These are phyloP conservation scores for Clepsis dumicolana DNA, from an alignment of 2,888 invertebrate species.

Conservation along the genomic window DNA sequence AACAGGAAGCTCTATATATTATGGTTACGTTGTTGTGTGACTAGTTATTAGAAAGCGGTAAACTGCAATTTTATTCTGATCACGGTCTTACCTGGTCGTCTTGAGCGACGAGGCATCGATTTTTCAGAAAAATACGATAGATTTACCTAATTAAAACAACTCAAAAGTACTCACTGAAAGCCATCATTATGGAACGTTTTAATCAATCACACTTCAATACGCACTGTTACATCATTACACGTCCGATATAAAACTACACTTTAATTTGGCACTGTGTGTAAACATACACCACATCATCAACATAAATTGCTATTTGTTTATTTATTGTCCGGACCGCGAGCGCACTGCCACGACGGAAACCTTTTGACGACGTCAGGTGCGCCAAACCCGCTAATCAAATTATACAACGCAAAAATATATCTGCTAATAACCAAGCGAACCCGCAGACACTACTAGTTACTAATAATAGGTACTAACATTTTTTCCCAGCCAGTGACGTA, in stretches of 20 bases:
- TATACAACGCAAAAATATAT: conserved; percentile 29
- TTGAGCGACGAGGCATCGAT: not conserved
- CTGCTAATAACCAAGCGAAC: conserved; percentile 25
- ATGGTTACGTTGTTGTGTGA: not conserved
- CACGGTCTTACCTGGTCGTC: not conserved
- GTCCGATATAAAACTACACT: conserved; percentile 9
- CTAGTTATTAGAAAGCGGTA: not conserved
- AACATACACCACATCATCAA: conserved; percentile 7
- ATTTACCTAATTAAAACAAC: not conserved
- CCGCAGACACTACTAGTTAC: conserved; percentile 52
- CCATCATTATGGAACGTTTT: conserved; percentile 7
- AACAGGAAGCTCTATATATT: not conserved
- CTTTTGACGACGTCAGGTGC: conserved; percentile 11
- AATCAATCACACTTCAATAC: conserved; percentile 13
- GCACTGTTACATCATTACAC: conserved; percentile 14
- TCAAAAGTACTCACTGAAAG: conserved; percentile 29
- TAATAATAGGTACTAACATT: conserved; percentile 75
- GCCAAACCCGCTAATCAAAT: conserved; percentile 29
- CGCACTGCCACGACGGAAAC: conserved; percentile 9
- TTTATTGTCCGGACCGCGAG: conserved; percentile 6
- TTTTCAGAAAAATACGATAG: not conserved
- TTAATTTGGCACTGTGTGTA: conserved; percentile 12
- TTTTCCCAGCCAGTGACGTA: conserved; percentile 71
- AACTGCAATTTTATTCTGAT: not conserved
- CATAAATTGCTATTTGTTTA: conserved; percentile 25